Evolutionary conservation across 2,888 invertebrate genomes (phyloP).

Genomic region (Melinopterus prodromus): DNA sequence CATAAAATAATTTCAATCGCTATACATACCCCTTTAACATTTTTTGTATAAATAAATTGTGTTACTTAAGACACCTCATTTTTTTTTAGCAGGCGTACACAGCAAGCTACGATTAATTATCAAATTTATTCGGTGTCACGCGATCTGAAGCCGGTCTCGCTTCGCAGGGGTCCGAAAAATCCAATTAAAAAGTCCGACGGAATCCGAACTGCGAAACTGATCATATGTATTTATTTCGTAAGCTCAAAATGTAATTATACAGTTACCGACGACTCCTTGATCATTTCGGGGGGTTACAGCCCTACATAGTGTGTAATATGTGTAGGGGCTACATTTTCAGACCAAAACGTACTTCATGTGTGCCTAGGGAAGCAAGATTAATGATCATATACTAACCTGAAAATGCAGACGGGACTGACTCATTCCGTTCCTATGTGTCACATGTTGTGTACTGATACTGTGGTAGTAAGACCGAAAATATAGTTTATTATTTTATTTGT

Average conservation of each 20-base stretch:
- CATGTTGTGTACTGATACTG: too few relatives aligned
- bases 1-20: too few relatives aligned
- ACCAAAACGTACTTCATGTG: not conserved
- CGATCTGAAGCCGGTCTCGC: not conserved
- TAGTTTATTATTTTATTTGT: too few relatives aligned
- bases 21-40: too few relatives aligned
- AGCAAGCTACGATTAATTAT: not conserved
- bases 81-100: too few relatives aligned
- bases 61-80: too few relatives aligned
- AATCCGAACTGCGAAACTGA: not conserved
- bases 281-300: not conserved
- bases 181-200: not conserved
- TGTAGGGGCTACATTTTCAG: not conserved
- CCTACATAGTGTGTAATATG: not conserved
- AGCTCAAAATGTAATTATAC: not conserved
- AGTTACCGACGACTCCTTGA: not conserved
- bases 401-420: not conserved
- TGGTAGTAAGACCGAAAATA: too few relatives aligned
- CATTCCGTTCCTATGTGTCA: not conserved
- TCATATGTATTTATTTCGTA: slow-evolving; percentile 4
- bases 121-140: not conserved
- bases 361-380: not conserved
- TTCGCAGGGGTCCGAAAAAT: not conserved
- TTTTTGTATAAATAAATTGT: too few relatives aligned
- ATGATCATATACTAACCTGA: not conserved